Base-by-base conservation (phyloP, 2,113 vertebrate genomes). In the Rattus rattus region DNA sequence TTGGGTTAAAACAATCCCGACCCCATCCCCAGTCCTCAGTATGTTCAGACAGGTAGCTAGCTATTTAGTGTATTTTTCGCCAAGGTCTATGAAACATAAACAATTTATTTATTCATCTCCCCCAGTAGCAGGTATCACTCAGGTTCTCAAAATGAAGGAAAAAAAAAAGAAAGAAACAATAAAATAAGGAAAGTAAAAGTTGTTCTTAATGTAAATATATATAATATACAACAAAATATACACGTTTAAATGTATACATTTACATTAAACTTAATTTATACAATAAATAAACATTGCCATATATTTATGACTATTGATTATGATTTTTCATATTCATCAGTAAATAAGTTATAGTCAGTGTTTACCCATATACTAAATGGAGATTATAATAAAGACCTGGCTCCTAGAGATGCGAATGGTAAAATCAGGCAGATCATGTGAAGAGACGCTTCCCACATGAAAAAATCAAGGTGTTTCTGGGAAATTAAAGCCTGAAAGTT, bases 131-230 rank as follows among this genome's bases (percentile, higher is more conserved):
- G 9, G 0, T 56, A 73, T 88, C 65, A 93, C 75, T 69, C 69
- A n/a, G n/a, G n/a, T 59, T 95, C 91, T 88, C 69, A 13, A 95
- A 90, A 96, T 76, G 52, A 94, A 39, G 11, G 43, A 65, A 94
- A 69, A 90, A 69, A 90, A n/a, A 94, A 79, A 85, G 11, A 90
- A 81, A 83, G 28, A 81, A 12, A 24, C 67, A 91, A 61, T 36
- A 67, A 72, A 94, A 72, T 16, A 75, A 70, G 36, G 85, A 93
- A 93, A 88, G 14, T 80, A 52, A 85, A 88, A 84, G 33, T 12
- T 92, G 30, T 26, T 93, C 70, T 90, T 94, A 14, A 93, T 81
- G 83, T n/a, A 67, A 86, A 76, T 36, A 36, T 39, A 70, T 30
- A 67, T 67, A 63, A 63, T 61, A 61, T 61, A 28, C 26, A 30